Conservation (phyloP, 2,797 vertebrate species). For the Monodelphis domestica region DNA sequence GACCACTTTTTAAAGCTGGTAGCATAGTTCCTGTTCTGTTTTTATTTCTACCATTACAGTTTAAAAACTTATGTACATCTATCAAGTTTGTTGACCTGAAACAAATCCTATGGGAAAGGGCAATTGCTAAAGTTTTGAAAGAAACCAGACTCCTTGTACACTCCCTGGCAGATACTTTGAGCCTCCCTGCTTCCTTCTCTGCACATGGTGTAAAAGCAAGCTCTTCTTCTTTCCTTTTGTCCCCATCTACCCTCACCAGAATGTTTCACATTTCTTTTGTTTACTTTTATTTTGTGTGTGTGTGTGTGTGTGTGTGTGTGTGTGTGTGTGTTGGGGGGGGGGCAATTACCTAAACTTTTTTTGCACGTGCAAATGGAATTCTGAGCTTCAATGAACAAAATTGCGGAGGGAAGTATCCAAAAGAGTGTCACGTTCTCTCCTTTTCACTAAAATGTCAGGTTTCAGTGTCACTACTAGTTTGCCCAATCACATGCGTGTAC, state of each 20-base stretch:
- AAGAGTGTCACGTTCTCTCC: conserved; percentile 68
- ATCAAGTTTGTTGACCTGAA: neutral
- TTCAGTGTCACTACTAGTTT: conserved; percentile 76
- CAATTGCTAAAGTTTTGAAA: accelerated
- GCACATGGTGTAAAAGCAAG: neutral
- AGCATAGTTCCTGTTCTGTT: neutral
- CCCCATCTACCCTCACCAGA: conserved; percentile 23
- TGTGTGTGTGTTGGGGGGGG: conserved; percentile 1
- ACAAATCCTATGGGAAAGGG: neutral
- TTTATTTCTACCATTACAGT: neutral
- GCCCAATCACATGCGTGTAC: conserved; percentile 72
- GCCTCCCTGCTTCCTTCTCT: neutral
- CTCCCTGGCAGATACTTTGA: accelerated
- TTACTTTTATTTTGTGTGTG: conserved; percentile 58
- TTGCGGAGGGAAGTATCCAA: conserved; percentile 64
- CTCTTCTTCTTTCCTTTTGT: accelerated
- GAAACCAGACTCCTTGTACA: neutral
- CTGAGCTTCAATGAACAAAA: conserved; percentile 79
- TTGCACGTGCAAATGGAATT: conserved; percentile 57
- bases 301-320: too few species aligned
- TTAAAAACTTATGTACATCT: neutral
- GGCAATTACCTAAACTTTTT: neutral
- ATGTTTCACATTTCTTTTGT: conserved; percentile 73
- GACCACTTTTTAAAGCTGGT: accelerated
- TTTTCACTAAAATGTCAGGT: conserved; percentile 77